Percentiles rank a stretch among this genome's conserved stretches.
Evolutionary conservation across 2,797 vertebrate genomes (phyloP).

Genomic region (Acrossocheilus wenchowensis): DNA sequence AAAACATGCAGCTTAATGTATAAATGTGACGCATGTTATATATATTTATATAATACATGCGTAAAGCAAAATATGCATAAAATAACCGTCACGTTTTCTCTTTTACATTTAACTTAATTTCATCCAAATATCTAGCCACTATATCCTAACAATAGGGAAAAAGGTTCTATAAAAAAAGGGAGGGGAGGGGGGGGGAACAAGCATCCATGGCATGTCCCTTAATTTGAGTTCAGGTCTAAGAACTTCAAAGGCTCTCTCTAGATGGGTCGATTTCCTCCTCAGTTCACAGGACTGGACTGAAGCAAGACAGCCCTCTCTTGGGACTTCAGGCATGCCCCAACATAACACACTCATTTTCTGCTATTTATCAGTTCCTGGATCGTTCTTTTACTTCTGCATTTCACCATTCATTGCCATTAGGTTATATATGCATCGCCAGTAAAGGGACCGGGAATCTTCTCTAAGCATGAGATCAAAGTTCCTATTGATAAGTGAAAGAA

Average conservation of each 20-base stretch:
- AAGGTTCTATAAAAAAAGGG: constrained; percentile 12
- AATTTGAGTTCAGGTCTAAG: constrained; percentile 69
- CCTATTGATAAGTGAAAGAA: constrained; percentile 69
- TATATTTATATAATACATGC: not conserved
- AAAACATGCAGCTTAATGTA: not conserved
- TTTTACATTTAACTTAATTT: constrained; percentile 12
- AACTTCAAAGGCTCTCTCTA: constrained; percentile 77
- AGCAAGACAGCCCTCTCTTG: constrained; percentile 78
- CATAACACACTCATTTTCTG: constrained; percentile 77
- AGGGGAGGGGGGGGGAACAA: constrained; percentile 66
- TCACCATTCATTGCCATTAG: constrained; percentile 74
- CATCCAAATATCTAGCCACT: constrained; percentile 47
- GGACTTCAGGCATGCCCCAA: constrained; percentile 79
- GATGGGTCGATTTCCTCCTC: constrained; percentile 70
- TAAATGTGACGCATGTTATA: not conserved
- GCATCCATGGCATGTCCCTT: constrained; percentile 75
- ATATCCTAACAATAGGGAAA: constrained; percentile 53
- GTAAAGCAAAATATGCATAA: constrained; percentile 19
- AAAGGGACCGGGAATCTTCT: constrained; percentile 63
- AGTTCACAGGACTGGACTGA: constrained; percentile 71
- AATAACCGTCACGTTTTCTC: constrained; percentile 8
- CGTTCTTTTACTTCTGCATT: constrained; percentile 71
- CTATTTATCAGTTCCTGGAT: constrained; percentile 77
- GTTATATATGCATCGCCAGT: constrained; percentile 67
- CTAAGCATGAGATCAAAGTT: constrained; percentile 78